Evolutionary conservation across 2,113 vertebrate species (phyloP).

Genomic region (Holacanthus passer): DNA sequence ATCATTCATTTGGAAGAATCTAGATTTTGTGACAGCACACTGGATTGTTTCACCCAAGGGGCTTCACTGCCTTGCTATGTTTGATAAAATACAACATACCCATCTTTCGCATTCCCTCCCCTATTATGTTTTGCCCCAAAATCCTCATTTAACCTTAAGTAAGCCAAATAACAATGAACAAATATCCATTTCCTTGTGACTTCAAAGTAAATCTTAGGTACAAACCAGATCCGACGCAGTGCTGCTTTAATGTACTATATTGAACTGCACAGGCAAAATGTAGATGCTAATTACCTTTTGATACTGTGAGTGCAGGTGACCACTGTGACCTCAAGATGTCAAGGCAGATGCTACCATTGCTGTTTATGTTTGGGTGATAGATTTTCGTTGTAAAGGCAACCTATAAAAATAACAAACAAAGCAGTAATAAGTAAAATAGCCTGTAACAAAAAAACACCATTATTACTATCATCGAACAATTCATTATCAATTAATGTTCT

Average conservation of each 20-base stretch:
- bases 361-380: conserved; percentile 98
- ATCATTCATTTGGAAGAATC: conserved; percentile 31
- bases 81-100: neutral
- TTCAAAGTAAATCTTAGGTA: neutral
- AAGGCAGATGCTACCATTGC: conserved; percentile 97
- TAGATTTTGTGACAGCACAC: conserved; percentile 14
- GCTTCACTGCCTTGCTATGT: neutral
- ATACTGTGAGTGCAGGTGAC: conserved; percentile 97
- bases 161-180: neutral
- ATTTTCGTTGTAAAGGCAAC: conserved; percentile 98
- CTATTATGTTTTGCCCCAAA: neutral
- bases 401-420: conserved; percentile 74
- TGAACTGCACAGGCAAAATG: neutral
- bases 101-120: neutral
- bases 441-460: too few species aligned
- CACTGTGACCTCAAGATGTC: conserved; percentile 97
- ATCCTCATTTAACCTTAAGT: neutral
- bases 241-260: neutral
- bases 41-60: neutral
- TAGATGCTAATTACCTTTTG: conserved; percentile 89
- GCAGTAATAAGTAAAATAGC: neutral
- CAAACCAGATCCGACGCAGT: neutral
- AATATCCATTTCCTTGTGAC: neutral
- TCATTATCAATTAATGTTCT: neutral
- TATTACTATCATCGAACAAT: too few species aligned